Percentiles rank a stretch among this genome's conserved stretches.
These are phyloP conservation scores for Leptatherina wallacei DNA, from an alignment of 2,797 vertebrate genomes.

Conservation along the genomic window DNA sequence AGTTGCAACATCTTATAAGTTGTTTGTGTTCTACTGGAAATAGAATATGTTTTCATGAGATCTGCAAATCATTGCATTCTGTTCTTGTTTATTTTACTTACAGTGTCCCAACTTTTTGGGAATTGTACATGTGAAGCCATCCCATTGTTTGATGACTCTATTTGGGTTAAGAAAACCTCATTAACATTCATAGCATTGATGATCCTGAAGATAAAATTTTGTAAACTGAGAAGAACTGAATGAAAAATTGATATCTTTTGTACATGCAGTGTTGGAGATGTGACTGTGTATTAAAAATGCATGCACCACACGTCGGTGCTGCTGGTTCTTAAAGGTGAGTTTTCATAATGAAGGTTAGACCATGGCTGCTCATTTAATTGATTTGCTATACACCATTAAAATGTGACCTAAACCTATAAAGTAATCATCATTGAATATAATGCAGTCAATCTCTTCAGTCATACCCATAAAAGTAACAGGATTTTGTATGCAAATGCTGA, in stretches of 20 bases:
- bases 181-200: background rate
- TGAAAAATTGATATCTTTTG: constrained; percentile 7
- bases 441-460: background rate
- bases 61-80: too few relatives aligned
- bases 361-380: background rate
- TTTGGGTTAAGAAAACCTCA: background rate
- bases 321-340: background rate
- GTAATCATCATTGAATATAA: background rate
- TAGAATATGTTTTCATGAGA: too few relatives aligned
- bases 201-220: constrained; percentile 5
- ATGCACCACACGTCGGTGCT: constrained; percentile 4
- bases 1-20: too few relatives aligned
- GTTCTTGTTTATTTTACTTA: too few relatives aligned
- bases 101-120: too few relatives aligned
- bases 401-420: background rate
- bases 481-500: background rate
- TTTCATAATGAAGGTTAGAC: background rate
- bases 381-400: background rate
- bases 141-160: constrained; percentile 3
- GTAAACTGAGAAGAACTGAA: background rate
- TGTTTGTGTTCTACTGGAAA: too few relatives aligned
- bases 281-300: constrained; percentile 44
- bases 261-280: constrained; percentile 8
- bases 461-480: background rate
- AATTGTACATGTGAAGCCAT: background rate